Percentiles rank a stretch among this genome's conserved stretches.
These are phyloP conservation scores for Leptodactylus fuscus DNA, from an alignment of 2,113 vertebrate species.

Conservation along the genomic window DNA sequence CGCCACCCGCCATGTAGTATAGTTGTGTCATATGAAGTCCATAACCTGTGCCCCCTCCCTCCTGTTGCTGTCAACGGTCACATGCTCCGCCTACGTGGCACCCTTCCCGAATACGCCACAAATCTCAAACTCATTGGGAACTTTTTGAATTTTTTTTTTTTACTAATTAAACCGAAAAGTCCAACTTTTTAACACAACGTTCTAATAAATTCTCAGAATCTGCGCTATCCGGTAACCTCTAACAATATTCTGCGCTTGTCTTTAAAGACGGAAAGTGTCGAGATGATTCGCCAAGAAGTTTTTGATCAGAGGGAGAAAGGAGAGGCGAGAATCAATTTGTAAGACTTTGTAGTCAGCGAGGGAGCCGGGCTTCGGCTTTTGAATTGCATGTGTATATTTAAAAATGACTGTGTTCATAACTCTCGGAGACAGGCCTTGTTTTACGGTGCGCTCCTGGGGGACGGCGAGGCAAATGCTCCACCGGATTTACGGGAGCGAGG, in stretches of 20 bases:
- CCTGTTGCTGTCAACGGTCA: too few relatives aligned
- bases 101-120: too few relatives aligned
- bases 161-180: not conserved
- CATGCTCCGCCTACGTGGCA: too few relatives aligned
- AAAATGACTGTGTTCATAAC: conserved; percentile 49
- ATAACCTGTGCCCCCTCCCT: too few relatives aligned
- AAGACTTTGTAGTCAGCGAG: conserved; percentile 38
- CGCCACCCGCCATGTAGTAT: too few relatives aligned
- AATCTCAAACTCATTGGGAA: too few relatives aligned
- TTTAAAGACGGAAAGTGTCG: not conserved
- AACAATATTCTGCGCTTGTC: not conserved
- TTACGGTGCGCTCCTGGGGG: conserved; percentile 26
- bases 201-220: not conserved
- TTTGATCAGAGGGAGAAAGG: conserved; percentile 22
- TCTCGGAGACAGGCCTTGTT: conserved; percentile 48
- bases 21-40: too few relatives aligned
- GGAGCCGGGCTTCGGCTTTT: conserved; percentile 1
- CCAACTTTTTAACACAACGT: not conserved
- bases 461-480: conserved; percentile 26
- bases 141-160: too few relatives aligned
- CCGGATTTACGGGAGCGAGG: conserved; percentile 28
- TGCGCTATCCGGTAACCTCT: not conserved
- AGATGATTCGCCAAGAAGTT: conserved; percentile 25
- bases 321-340: conserved; percentile 44
- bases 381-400: conserved; percentile 53